Evolutionary conservation across 2,888 invertebrate species (phyloP).

Genomic region (Aleiodes leptofemur): DNA sequence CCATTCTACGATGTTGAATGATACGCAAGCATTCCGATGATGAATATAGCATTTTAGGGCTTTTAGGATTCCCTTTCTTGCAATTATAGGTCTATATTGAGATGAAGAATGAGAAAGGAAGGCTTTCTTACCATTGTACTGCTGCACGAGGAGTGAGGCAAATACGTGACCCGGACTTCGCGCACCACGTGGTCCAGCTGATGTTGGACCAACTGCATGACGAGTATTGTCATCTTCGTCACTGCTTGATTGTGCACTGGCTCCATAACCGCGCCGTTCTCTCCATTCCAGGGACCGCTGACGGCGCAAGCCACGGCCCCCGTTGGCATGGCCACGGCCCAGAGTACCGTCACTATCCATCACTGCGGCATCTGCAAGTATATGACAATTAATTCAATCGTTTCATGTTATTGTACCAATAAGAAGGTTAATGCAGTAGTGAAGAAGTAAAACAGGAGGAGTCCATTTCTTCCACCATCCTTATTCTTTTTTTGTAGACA

Average conservation of each 20-base stretch:
- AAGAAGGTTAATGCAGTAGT: not conserved
- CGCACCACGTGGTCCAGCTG: conserved; percentile 61
- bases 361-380: conserved; percentile 66
- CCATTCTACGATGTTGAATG: conserved; percentile 33
- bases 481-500: too few relatives aligned
- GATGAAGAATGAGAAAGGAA: not conserved
- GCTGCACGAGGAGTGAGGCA: conserved; percentile 67
- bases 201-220: conserved; percentile 63
- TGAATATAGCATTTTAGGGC: not conserved
- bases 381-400: not conserved
- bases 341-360: conserved; percentile 69
- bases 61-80: too few relatives aligned
- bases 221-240: conserved; percentile 68
- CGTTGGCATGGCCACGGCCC: conserved; percentile 71
- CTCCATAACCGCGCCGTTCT: conserved; percentile 79
- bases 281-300: conserved; percentile 80
- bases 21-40: conserved; percentile 12
- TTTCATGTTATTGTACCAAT: not conserved
- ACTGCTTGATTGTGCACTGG: conserved; percentile 74
- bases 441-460: too few relatives aligned
- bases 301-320: conserved; percentile 74
- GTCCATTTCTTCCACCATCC: too few relatives aligned
- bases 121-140: conserved; percentile 62
- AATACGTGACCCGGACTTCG: conserved; percentile 67
- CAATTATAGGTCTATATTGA: not conserved